Evolutionary conservation across 2,797 vertebrate genomes (phyloP), one percentile per base, ranked within the genome.

Genomic region (Lophius americanus): DNA sequence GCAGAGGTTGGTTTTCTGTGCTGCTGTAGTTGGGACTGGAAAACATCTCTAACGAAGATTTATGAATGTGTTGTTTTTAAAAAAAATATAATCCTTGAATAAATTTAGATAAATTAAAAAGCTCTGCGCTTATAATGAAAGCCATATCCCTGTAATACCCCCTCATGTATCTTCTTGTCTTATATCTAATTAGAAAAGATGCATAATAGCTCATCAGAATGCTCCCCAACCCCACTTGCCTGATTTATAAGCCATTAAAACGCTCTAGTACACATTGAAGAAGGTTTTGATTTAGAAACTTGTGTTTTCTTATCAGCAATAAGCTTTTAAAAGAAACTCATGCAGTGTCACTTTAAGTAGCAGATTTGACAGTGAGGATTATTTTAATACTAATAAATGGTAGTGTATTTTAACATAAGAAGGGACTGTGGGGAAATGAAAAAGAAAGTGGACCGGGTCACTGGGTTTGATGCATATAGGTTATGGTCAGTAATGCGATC

Each of bases 101-200:
- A 52, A 52, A 59, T 82, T 68, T 64, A 43, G 82, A 60, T 50
- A 42, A 58, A 68, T 79, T 13, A 36, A 78, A 76, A 59, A 43
- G 6, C 47, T 60, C 42, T 49, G 39, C 46, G 33, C 60, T 65
- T 68, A 49, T 75, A 75, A 83, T 83, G 76, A 73, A 63, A 47
- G 38, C 13, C 57, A 57, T 46, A 57, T 43, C 53, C 3, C 60
- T 51, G 14, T 70, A 75, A 64, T 64, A 43, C 38, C 53, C 69
- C 63, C 58, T 68, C 62, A 75, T 76, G 76, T 47, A 62, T 81
- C 79, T 70, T 82, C 33, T 49, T 76, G 68, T 65, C 78, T 72
- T 66, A 33, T 43, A 78, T 78, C 79, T 63, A 75, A 84, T 89
- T 85, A 80, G 62, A 79, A 75, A 74, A 64, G 50, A 80, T 64